phyloP scores from a whole-genome alignment of 2,888 invertebrate species.

The Muscina levida region DNA sequence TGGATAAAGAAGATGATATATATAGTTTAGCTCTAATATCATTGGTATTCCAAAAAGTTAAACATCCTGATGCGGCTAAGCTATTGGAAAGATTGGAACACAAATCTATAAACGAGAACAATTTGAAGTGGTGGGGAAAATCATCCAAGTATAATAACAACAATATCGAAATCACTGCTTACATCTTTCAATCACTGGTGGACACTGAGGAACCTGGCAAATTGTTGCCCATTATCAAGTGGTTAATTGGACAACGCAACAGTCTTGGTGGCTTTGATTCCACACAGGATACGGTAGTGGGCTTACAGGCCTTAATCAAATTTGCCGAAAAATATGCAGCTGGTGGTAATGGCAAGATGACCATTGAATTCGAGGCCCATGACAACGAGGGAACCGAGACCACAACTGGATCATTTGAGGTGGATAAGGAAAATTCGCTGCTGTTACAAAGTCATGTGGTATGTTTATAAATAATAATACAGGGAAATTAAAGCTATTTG shows the following conservation, averaged over 20 bases:
- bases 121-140: constrained; percentile 87
- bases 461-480: constrained; percentile 69
- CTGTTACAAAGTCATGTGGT: constrained; percentile 90
- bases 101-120: constrained; percentile 76
- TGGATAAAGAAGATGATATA: constrained; percentile 84
- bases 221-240: constrained; percentile 83
- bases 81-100: constrained; percentile 82
- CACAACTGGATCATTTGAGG: constrained; percentile 74
- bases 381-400: constrained; percentile 65
- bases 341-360: constrained; percentile 75
- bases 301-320: constrained; percentile 86
- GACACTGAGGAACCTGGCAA: constrained; percentile 74
- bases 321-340: constrained; percentile 82
- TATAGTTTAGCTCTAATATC: constrained; percentile 89
- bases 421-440: constrained; percentile 88
- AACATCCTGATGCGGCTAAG: constrained; percentile 85
- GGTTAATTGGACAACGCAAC: constrained; percentile 86
- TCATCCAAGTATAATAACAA: constrained; percentile 79
- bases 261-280: constrained; percentile 87
- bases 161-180: constrained; percentile 91
- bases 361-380: constrained; percentile 71
- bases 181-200: constrained; percentile 87
- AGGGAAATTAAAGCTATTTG: neutral
- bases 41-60: constrained; percentile 88
- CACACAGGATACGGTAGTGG: constrained; percentile 90